phyloP scores from a whole-genome alignment of 1,140 invertebrate species.

The Drosophila rhopaloa region DNA sequence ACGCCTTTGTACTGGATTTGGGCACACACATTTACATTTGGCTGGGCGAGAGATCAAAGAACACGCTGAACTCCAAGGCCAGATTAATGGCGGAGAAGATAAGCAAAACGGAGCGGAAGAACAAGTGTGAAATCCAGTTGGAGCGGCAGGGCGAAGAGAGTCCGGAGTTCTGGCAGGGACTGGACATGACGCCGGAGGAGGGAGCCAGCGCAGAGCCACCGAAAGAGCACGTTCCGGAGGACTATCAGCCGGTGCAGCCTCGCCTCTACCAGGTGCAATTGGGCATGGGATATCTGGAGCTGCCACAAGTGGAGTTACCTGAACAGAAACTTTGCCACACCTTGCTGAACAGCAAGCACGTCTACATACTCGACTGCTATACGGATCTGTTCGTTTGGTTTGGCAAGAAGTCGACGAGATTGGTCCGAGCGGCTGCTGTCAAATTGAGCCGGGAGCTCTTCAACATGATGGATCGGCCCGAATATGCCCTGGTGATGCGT shows the following conservation, averaged over 20 bases:
- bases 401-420: slow-evolving; percentile 98
- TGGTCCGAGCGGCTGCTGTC: slow-evolving; percentile 97
- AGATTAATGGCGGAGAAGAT: slow-evolving; percentile 98
- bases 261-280: slow-evolving; percentile 97
- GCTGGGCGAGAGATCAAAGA: slow-evolving; percentile 96
- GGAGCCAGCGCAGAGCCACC: slow-evolving; percentile 59
- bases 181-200: slow-evolving; percentile 86
- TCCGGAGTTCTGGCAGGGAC: slow-evolving; percentile 92
- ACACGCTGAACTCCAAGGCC: slow-evolving; percentile 97
- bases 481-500: slow-evolving; percentile 94
- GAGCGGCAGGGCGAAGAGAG: slow-evolving; percentile 93
- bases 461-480: slow-evolving; percentile 95
- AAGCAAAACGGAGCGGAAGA: slow-evolving; percentile 99
- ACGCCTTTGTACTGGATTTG: slow-evolving; percentile 96
- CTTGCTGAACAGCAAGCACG: slow-evolving; percentile 95
- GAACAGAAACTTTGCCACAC: slow-evolving; percentile 90
- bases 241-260: slow-evolving; percentile 91
- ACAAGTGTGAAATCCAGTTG: slow-evolving; percentile 95
- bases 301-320: slow-evolving; percentile 96
- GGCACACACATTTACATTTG: slow-evolving; percentile 96
- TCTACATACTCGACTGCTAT: slow-evolving; percentile 98
- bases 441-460: slow-evolving; percentile 98
- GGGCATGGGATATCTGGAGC: slow-evolving; percentile 99
- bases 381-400: slow-evolving; percentile 99
- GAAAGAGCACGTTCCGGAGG: slow-evolving; percentile 91